Evolutionary conservation across 2,113 vertebrate genomes (phyloP).

Genomic region (Otocyon megalotis): DNA sequence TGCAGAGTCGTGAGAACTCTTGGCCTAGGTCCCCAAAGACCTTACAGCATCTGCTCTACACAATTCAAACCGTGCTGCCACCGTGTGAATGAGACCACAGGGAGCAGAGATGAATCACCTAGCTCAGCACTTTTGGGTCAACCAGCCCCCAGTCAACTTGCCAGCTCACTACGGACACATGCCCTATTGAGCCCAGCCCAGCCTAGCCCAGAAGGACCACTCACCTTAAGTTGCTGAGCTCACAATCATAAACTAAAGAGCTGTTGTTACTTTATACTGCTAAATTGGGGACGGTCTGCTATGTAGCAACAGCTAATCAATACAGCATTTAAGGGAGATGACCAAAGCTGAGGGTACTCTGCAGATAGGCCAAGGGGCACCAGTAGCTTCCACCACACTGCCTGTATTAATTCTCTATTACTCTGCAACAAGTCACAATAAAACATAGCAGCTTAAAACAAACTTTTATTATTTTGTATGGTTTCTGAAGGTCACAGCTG

Average conservation of each 20-base stretch:
- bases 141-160: neutral
- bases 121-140: neutral
- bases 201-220: neutral
- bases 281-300: neutral
- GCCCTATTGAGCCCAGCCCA: neutral
- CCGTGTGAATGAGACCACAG: neutral
- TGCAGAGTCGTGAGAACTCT: neutral
- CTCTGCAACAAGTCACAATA: neutral
- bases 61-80: neutral
- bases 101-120: neutral
- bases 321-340: neutral
- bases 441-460: neutral
- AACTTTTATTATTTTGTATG: neutral
- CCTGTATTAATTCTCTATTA: neutral
- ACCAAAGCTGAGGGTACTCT: too few species aligned
- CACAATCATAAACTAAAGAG: neutral
- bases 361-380: neutral
- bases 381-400: neutral
- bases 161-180: neutral
- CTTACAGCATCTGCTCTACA: neutral
- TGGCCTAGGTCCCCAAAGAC: neutral
- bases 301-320: neutral
- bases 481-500: neutral
- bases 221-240: neutral
- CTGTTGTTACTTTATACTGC: neutral